Evolutionary conservation across 2,797 vertebrate species (phyloP), one percentile per base, ranked within the genome.

Genomic region (Takifugu rubripes): DNA sequence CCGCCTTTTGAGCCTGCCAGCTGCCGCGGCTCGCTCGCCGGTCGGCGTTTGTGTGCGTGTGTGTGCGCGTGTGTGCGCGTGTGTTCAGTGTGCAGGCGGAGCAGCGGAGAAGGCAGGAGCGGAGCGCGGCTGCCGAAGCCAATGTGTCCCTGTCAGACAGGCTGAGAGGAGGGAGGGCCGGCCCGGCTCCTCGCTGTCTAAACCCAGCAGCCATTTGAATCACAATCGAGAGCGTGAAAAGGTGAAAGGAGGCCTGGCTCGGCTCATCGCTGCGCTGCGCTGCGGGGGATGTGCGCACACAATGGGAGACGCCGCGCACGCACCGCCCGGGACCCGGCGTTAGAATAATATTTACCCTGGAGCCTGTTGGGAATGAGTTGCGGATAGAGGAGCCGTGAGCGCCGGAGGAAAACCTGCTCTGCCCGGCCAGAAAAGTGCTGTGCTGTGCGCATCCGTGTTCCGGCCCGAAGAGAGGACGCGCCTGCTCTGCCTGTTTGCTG

Each of bases 281-380:
- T 44, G 72, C 79, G 63, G 75, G 78, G 70, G 68, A 69, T 55
- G 73, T 10, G 59, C 54, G 57, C 63, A 58, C 85, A 88, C 86
- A 88, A 88, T 86, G 82, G 84, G 79, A 74, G 58, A 9, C 45
- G 66, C 36, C 73, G 62, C 79, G 12, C 68, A 52, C 56, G 55
- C 61, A 56, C 53, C 33, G 69, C 49, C 59, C 68, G 66, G 70
- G 70, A 78, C 71, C 61, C 73, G 25, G 66, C 53, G 49, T 17
- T 52, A 64, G 68, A 68, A 64, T 64, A 70, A 77, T 33, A 50
- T 61, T 68, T 25, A 29, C 53, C 11, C 29, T 12, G n/a, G 21
- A 6, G 21, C 15, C 25, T 21, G 27, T 24, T 3, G 16, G 8
- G 26, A 62, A 42, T 31, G 57, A 64, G 49, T 5, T 27, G 3